Evolutionary conservation across 2,888 invertebrate species (phyloP).

Genomic region (Emmelina monodactyla): DNA sequence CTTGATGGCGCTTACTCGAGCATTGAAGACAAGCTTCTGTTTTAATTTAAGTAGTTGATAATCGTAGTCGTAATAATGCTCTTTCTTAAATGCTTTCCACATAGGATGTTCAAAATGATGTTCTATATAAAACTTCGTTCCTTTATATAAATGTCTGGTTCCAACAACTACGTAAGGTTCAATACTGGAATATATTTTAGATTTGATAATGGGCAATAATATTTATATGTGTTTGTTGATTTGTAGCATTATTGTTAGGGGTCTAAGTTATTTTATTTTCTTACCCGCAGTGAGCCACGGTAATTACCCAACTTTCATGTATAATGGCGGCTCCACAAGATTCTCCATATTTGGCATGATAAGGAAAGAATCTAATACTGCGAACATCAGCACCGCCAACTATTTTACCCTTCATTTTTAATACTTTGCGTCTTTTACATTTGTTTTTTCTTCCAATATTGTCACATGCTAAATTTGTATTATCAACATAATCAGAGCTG

Average conservation of each 20-base stretch:
- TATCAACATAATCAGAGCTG: too few relatives aligned
- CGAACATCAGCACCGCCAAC: background rate
- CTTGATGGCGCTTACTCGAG: background rate
- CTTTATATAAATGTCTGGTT: background rate
- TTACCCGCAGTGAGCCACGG: background rate
- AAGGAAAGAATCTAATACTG: background rate
- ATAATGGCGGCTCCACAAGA: background rate
- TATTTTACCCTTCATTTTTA: too few relatives aligned
- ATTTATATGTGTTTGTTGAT: too few relatives aligned
- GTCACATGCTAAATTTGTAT: too few relatives aligned
- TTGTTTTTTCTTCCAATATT: too few relatives aligned
- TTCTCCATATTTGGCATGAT: background rate
- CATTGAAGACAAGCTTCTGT: background rate
- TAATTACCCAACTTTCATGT: background rate
- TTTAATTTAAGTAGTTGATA: background rate
- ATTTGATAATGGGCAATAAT: too few relatives aligned
- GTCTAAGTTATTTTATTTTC: too few relatives aligned
- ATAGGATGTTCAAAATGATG: background rate
- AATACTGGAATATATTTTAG: too few relatives aligned
- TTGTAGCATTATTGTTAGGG: too few relatives aligned
- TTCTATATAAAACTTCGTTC: background rate
- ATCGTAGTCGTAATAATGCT: background rate
- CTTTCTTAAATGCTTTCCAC: background rate
- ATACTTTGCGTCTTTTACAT: too few relatives aligned
- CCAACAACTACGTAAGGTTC: background rate